Conservation (phyloP, 2,888 invertebrate genomes). For the Caenorhabditis sp. region DNA sequence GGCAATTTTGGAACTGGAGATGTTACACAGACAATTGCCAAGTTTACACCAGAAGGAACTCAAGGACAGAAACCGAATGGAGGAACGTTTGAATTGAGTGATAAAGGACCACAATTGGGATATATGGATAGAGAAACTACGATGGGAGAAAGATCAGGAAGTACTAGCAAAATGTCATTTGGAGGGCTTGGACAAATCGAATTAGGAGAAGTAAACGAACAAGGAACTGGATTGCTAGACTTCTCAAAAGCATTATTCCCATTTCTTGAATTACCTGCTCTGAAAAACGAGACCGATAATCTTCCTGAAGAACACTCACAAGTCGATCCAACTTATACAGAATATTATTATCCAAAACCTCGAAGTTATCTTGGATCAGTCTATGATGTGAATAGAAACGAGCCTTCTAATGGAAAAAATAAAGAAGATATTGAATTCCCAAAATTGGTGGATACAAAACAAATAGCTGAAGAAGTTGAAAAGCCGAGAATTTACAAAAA, state of each 20-base stretch:
- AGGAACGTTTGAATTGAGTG: constrained; percentile 53
- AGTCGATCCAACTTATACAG: constrained; percentile 44
- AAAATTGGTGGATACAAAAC: constrained; percentile 12
- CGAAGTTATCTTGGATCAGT: constrained; percentile 29
- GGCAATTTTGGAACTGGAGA: constrained; percentile 60
- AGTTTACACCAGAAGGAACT: constrained; percentile 52
- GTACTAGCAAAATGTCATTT: constrained; percentile 38
- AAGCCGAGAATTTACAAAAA: constrained; percentile 16
- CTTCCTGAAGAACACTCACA: constrained; percentile 26
- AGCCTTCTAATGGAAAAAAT: constrained; percentile 18
- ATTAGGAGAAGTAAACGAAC: constrained; percentile 44
- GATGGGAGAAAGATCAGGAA: constrained; percentile 43
- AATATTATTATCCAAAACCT: constrained; percentile 43
- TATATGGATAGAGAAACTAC: constrained; percentile 59
- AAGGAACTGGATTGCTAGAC: constrained; percentile 56
- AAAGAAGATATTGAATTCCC: constrained; percentile 21
- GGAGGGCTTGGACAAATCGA: constrained; percentile 43
- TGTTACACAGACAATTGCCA: constrained; percentile 47
- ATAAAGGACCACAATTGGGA: constrained; percentile 52
- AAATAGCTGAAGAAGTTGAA: neutral
- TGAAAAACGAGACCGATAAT: constrained; percentile 45
- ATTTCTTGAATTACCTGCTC: constrained; percentile 50
- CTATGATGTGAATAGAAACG: constrained; percentile 13
- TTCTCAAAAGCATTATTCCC: constrained; percentile 58
- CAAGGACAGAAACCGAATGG: constrained; percentile 43